Base-by-base conservation (phyloP, 2,888 invertebrate genomes). In the Epistrophe eligans region DNA sequence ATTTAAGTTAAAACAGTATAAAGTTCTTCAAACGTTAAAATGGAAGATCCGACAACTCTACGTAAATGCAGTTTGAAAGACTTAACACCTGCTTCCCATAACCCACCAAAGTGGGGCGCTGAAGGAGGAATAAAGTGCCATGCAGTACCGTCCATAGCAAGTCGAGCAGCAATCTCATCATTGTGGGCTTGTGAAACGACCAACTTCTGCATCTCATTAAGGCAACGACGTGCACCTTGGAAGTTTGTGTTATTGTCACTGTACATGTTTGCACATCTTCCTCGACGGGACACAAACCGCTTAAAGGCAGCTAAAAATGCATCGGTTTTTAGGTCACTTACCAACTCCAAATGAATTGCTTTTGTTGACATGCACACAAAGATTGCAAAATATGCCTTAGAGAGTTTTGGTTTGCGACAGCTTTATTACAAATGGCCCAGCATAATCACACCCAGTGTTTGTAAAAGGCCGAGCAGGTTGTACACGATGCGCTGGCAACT, bases 321-420 rank as follows among this genome's bases (percentile, higher is more conserved):
- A 28, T 73, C 48, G 24, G 73, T 35, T 24, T 60, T 48, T 58
- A 60, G 32, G 48, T 73, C 73, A 73, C 45, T 73, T 28, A 73
- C 73, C 43, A 73, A 45, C 11, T 73, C 48, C 19, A 73, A 35
- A 38, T 73, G 52, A 13, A 70, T 50, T 2, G 70, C 70, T 38
- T 70, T 50, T 6, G 50, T 50, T 52, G 50, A 28, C 32, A 70
- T 32, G 52, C 70, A 70, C 19, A 50, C 45, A 32, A 50, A 70
- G 0, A n/a, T n/a, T n/a, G n/a, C n/a, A n/a, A n/a, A n/a, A n/a
- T n/a, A n/a, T n/a, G n/a, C n/a, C n/a, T n/a, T n/a, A n/a, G n/a
- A n/a, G n/a, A n/a, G n/a, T n/a, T n/a, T n/a, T n/a, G n/a, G n/a
- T n/a, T n/a, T n/a, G n/a, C n/a, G n/a, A n/a, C n/a, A n/a, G n/a